These are phyloP conservation scores for Zosterops borbonicus DNA, from an alignment of 2,113 vertebrate species.

Conservation along the genomic window DNA sequence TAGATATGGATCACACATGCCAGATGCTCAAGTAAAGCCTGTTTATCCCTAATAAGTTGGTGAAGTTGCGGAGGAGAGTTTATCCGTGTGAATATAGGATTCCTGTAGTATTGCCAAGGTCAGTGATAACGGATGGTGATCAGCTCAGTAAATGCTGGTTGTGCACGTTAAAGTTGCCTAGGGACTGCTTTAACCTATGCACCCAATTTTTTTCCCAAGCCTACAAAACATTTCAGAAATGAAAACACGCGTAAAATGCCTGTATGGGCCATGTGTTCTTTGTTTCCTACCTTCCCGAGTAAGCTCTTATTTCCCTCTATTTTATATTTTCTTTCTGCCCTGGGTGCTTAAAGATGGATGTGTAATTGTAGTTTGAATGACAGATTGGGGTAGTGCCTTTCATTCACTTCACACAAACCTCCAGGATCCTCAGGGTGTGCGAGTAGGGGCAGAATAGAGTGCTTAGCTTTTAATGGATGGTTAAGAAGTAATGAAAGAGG, in stretches of 20 bases:
- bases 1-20: constrained; percentile 53
- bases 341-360: constrained; percentile 6
- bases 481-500: constrained; percentile 65
- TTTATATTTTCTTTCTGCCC: background rate
- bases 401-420: background rate
- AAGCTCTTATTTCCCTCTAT: background rate
- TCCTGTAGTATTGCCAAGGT: constrained; percentile 4
- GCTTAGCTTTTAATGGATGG: constrained; percentile 65
- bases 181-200: constrained; percentile 26
- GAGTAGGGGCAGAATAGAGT: background rate
- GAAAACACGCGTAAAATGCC: background rate
- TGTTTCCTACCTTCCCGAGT: background rate
- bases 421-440: constrained; percentile 12
- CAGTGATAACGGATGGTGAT: constrained; percentile 11
- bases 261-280: background rate
- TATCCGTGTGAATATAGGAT: constrained; percentile 34
- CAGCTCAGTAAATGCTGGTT: constrained; percentile 3
- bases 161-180: constrained; percentile 31
- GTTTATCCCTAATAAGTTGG: constrained; percentile 55
- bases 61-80: background rate
- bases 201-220: background rate
- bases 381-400: constrained; percentile 26
- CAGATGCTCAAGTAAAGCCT: constrained; percentile 42
- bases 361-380: constrained; percentile 38
- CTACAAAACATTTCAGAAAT: background rate